phyloP scores from a whole-genome alignment of 2,113 vertebrate species.

The Ellobius talpinus region DNA sequence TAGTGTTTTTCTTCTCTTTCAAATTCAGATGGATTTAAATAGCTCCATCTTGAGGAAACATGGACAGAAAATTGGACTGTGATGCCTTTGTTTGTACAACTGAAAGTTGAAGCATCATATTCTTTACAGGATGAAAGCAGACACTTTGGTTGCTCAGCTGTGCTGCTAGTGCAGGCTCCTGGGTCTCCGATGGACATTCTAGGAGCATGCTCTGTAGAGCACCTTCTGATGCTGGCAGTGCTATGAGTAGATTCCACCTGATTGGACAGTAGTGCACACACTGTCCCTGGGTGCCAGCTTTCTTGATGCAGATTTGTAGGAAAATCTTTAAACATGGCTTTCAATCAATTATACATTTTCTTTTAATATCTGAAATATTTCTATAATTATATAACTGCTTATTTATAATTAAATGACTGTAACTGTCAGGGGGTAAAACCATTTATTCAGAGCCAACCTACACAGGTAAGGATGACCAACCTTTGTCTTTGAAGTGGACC shows the following conservation, averaged over 20 bases:
- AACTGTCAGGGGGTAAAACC: constrained; percentile 45
- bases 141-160: background rate
- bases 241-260: background rate
- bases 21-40: background rate
- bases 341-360: constrained; percentile 55
- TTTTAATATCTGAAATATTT: constrained; percentile 74
- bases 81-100: background rate
- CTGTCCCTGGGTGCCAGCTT: background rate
- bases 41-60: background rate
- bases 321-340: constrained; percentile 56
- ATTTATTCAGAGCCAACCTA: constrained; percentile 65
- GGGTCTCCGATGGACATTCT: too few relatives aligned
- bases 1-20: background rate
- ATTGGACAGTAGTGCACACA: too few relatives aligned
- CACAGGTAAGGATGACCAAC: constrained; percentile 66
- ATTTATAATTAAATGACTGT: constrained; percentile 75
- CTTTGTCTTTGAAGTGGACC: constrained; percentile 90
- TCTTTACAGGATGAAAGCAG: background rate
- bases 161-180: background rate
- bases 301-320: background rate
- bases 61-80: background rate
- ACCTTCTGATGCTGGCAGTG: background rate
- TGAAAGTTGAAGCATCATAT: background rate
- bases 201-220: accelerated
- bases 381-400: constrained; percentile 73